Base-by-base conservation (phyloP, 2,113 vertebrate species). In the Pseudopodoces humilis region DNA sequence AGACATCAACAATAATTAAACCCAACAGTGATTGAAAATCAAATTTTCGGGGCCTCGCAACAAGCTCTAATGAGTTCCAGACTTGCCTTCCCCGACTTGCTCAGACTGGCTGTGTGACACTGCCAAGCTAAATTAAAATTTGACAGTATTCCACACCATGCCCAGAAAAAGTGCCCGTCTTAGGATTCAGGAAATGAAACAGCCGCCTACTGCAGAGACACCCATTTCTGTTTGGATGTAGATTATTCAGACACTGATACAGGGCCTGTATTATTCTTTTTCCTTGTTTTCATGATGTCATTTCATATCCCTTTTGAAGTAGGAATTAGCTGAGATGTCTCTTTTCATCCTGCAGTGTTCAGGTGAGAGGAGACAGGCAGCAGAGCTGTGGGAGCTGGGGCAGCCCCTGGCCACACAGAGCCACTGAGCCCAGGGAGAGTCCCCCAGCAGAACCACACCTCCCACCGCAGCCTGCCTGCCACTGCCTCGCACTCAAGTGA, bases 41-140 rank as follows among this genome's bases (percentile, higher is more conserved):
- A 64, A 41, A 53, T 75, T 78, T 88, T 83, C 69, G 10, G 55
- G 90, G 89, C 92, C 90, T 59, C 27, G 87, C 74, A 79, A 94
- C 83, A 52, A 90, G 92, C 81, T 50, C 67, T 97, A 97, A 97
- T 96, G 91, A 90, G 87, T 97, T 96, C 96, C 97, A 97, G 96
- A 96, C 90, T n/a, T 10, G 50, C 81, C 88, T 85, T 86, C 49
- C 55, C 39, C 1, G 3, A 70, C 94, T 88, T 83, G 89, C 71
- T 91, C 94, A 78, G 60, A 91, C 92, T 56, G 88, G 80, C n/a
- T 59, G 49, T 1, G 23, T 46, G 8, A 50, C 75, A 25, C 72
- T 95, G 96, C 96, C 96, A 96, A 95, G 83, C 53, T 50, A 95
- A 91, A 94, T 85, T 83, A 59, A 63, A 88, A 47, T 30, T 28